Percentiles rank a stretch among this genome's conserved stretches.
Conservation (phyloP, 2,888 invertebrate genomes). For the Cosmorhoe ocellata region DNA sequence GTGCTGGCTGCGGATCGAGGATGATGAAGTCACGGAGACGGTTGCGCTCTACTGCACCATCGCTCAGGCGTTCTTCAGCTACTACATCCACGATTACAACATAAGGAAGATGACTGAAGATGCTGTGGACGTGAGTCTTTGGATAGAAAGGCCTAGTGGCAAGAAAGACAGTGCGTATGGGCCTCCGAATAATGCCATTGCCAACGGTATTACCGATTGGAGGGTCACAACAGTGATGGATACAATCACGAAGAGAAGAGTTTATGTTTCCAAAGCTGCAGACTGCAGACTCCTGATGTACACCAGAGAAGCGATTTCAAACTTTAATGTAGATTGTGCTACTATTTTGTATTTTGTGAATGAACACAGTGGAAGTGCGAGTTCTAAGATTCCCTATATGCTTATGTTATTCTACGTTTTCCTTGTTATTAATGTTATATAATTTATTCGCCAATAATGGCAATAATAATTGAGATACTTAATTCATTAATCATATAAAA, state of each 20-base stretch:
- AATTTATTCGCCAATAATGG: neutral
- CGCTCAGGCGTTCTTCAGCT: conserved; percentile 59
- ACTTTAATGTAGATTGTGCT: conserved; percentile 66
- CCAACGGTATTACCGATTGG: conserved; percentile 55
- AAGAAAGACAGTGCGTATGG: conserved; percentile 44
- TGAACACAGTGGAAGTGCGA: conserved; percentile 48
- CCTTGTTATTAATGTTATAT: conserved; percentile 19
- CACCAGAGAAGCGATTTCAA: conserved; percentile 64
- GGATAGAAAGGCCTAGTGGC: conserved; percentile 59
- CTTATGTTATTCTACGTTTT: conserved; percentile 20
- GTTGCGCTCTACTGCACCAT: conserved; percentile 59
- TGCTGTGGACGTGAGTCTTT: conserved; percentile 63
- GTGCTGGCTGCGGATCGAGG: conserved; percentile 73
- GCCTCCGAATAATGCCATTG: conserved; percentile 39
- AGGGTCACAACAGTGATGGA: conserved; percentile 63
- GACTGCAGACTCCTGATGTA: conserved; percentile 69
- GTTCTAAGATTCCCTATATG: conserved; percentile 11
- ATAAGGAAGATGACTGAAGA: conserved; percentile 66
- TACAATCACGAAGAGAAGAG: conserved; percentile 56
- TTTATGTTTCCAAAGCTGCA: conserved; percentile 67
- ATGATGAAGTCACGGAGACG: conserved; percentile 66
- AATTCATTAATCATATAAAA: conserved; percentile 1
- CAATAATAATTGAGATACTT: neutral
- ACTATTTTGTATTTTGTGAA: conserved; percentile 66
- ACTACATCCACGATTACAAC: conserved; percentile 68